Evolutionary conservation across 2,888 invertebrate genomes (phyloP).

Genomic region (Incurvaria masculella): DNA sequence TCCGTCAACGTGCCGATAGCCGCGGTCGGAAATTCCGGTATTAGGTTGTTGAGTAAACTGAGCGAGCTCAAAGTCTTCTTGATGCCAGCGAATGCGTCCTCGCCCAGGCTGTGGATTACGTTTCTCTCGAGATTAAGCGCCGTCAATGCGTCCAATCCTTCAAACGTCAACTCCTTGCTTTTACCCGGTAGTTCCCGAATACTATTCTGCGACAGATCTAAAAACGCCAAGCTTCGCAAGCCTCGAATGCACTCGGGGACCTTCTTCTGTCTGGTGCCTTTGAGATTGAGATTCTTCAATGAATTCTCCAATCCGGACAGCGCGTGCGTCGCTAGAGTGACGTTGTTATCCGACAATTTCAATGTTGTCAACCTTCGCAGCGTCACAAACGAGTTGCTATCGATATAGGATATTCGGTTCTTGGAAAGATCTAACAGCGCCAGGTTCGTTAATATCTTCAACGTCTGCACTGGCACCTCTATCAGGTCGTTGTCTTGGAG

Average conservation of each 20-base stretch:
- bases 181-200: conserved; percentile 76
- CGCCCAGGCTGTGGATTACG: conserved; percentile 72
- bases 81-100: conserved; percentile 76
- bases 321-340: conserved; percentile 66
- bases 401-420: conserved; percentile 70
- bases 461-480: conserved; percentile 72
- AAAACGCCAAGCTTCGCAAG: conserved; percentile 75
- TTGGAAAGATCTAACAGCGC: conserved; percentile 81
- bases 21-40: conserved; percentile 81
- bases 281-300: conserved; percentile 85
- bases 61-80: conserved; percentile 81
- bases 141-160: conserved; percentile 76
- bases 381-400: conserved; percentile 72
- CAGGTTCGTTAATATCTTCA: conserved; percentile 65
- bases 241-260: conserved; percentile 79
- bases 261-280: conserved; percentile 77
- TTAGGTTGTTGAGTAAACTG: conserved; percentile 83
- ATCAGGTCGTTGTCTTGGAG: conserved; percentile 78
- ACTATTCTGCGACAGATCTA: conserved; percentile 87
- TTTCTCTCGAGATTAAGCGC: conserved; percentile 88
- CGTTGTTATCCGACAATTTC: conserved; percentile 85
- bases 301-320: conserved; percentile 77
- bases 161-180: conserved; percentile 65
- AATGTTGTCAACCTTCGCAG: conserved; percentile 72
- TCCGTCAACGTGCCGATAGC: conserved; percentile 76